A percentile compares a stretch with the other conserved stretches of the same genome.
Conservation (phyloP, 1,140 invertebrate species). For the Geopemphigus sp. region DNA sequence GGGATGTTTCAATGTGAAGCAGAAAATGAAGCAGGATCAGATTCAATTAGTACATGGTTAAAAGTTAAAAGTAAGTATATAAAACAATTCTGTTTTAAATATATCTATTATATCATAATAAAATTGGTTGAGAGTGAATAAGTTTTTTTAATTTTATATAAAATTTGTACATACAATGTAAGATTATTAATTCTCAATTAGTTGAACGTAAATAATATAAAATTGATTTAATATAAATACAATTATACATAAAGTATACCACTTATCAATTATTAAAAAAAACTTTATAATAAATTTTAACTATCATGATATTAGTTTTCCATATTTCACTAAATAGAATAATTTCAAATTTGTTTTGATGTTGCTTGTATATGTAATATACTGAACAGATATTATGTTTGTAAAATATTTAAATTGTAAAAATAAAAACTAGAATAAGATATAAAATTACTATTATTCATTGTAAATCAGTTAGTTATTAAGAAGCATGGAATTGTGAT, state of each 20-base stretch:
- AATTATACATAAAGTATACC: too few relatives aligned
- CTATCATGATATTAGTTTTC: background rate
- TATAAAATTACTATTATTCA: background rate
- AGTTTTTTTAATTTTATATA: too few relatives aligned
- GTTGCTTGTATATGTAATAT: background rate
- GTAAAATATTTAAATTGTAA: slow-evolving; percentile 13
- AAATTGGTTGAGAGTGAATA: background rate
- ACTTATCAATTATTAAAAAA: background rate
- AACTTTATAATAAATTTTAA: background rate
- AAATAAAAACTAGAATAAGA: background rate
- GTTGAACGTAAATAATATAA: background rate
- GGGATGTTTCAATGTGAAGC: slow-evolving; percentile 96
- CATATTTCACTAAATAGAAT: background rate
- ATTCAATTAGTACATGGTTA: slow-evolving; percentile 85
- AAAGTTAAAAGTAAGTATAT: slow-evolving; percentile 89
- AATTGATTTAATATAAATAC: background rate
- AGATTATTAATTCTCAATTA: background rate
- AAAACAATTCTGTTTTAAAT: too few relatives aligned
- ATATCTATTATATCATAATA: background rate
- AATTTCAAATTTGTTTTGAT: background rate
- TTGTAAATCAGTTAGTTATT: background rate
- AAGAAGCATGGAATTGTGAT: background rate
- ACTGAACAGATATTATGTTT: background rate
- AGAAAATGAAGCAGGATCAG: slow-evolving; percentile 82
- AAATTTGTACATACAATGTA: too few relatives aligned